A percentile compares a stretch with the other conserved stretches of the same genome.
phyloP scores from a whole-genome alignment of 2,888 invertebrate genomes.

The Catocala sponsa region DNA sequence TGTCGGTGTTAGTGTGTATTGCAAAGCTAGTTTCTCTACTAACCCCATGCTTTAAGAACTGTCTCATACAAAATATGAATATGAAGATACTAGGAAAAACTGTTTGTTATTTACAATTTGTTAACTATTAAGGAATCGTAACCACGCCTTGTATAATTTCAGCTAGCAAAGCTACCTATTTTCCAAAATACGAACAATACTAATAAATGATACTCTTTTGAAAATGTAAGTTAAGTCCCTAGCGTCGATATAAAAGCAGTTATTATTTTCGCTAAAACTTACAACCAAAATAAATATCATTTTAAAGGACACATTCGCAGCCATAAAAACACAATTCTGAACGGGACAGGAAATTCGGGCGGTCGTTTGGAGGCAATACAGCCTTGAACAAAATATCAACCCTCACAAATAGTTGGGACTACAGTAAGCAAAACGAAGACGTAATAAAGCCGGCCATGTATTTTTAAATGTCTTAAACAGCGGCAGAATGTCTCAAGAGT shows the following conservation, averaged over 20 bases:
- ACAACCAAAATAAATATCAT: conserved; percentile 37
- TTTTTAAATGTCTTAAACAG: conserved; percentile 49
- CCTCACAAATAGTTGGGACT: conserved; percentile 40
- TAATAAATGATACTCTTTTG: too few species aligned
- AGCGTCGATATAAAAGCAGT: not conserved
- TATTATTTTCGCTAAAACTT: conserved; percentile 5
- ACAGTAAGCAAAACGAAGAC: conserved; percentile 30
- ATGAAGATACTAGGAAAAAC: too few species aligned
- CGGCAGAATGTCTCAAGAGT: conserved; percentile 35
- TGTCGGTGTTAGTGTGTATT: too few species aligned
- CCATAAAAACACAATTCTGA: conserved; percentile 46
- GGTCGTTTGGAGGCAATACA: conserved; percentile 43
- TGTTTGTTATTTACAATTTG: too few species aligned
- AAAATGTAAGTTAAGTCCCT: too few species aligned
- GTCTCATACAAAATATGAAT: too few species aligned
- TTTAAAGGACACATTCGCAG: conserved; percentile 40
- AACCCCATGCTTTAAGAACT: too few species aligned
- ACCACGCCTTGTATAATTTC: too few species aligned
- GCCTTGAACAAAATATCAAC: conserved; percentile 46
- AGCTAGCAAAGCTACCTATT: too few species aligned
- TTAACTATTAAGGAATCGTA: too few species aligned
- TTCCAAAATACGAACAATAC: too few species aligned
- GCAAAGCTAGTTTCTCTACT: too few species aligned
- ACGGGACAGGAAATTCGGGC: conserved; percentile 47
- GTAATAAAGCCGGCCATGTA: conserved; percentile 45